phyloP scores from a whole-genome alignment of 2,888 invertebrate genomes.

The Oligia fasciuncula region DNA sequence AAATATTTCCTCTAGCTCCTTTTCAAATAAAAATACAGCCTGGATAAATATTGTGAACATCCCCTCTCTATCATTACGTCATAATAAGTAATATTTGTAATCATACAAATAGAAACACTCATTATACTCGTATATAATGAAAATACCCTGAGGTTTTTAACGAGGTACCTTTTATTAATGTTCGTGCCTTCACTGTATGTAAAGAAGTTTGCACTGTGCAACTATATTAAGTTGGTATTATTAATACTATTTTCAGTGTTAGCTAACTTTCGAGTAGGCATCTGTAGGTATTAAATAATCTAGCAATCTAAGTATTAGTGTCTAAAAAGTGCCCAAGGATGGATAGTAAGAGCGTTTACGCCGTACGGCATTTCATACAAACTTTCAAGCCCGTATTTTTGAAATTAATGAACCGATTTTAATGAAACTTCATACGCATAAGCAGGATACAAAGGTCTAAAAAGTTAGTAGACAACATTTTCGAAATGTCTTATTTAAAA shows the following conservation, averaged over 20 bases:
- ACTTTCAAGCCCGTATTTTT: no score
- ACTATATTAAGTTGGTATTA: not conserved
- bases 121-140: not conserved
- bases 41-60: conserved; percentile 17
- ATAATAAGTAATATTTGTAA: not conserved
- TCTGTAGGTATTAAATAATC: not conserved
- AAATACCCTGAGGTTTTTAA: not conserved
- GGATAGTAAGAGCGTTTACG: not conserved
- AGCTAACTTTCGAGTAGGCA: not conserved
- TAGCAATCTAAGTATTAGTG: not conserved
- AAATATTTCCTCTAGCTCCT: conserved; percentile 20
- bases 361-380: no score
- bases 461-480: no score
- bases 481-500: no score
- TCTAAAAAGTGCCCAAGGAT: not conserved
- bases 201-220: not conserved
- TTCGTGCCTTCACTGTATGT: not conserved
- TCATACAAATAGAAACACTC: conserved; percentile 8
- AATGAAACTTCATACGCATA: no score
- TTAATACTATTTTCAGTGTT: not conserved
- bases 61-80: conserved; percentile 1
- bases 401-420: no score
- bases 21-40: not conserved
- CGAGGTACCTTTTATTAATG: not conserved
- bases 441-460: no score